phyloP scores from a whole-genome alignment of 2,113 vertebrate genomes.

The Pipa parva region DNA sequence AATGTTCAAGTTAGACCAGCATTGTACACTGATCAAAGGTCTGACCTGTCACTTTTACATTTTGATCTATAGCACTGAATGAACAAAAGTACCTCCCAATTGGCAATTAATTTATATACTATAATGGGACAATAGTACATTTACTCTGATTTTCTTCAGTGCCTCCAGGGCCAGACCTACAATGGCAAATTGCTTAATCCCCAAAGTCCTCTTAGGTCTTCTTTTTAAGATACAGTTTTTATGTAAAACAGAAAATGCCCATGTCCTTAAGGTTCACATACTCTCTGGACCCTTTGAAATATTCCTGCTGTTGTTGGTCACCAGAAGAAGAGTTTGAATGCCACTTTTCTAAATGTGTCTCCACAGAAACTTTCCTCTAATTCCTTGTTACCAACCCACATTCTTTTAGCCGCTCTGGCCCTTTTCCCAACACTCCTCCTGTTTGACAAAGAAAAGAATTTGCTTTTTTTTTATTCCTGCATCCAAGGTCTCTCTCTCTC shows the following conservation, averaged over 20 bases:
- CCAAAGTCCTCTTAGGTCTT: conserved; percentile 50
- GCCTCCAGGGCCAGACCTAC: conserved; percentile 23
- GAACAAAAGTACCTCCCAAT: conserved; percentile 13
- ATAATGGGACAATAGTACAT: neutral
- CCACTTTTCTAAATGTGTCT: conserved; percentile 58
- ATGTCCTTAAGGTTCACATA: conserved; percentile 45
- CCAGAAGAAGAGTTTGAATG: conserved; percentile 56
- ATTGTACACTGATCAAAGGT: conserved; percentile 29
- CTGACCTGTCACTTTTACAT: conserved; percentile 8
- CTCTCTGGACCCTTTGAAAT: conserved; percentile 57
- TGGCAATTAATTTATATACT: conserved; percentile 29
- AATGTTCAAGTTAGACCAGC: conserved; percentile 5
- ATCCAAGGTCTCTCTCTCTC: conserved; percentile 41
- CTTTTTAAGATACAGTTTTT: conserved; percentile 38
- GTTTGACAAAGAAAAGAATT: conserved; percentile 60
- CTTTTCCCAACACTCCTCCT: conserved; percentile 60
- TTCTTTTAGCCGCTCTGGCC: conserved; percentile 58
- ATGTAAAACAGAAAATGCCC: conserved; percentile 52
- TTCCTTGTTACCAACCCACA: conserved; percentile 59
- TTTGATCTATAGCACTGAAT: conserved; percentile 17
- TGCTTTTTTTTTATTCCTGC: conserved; percentile 47
- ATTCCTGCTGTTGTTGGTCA: conserved; percentile 52
- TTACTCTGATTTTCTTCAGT: neutral
- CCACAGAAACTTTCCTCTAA: conserved; percentile 60
- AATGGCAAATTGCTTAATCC: conserved; percentile 48